Evolutionary conservation across 2,797 vertebrate species (phyloP).

Genomic region (Gallirallus australis): DNA sequence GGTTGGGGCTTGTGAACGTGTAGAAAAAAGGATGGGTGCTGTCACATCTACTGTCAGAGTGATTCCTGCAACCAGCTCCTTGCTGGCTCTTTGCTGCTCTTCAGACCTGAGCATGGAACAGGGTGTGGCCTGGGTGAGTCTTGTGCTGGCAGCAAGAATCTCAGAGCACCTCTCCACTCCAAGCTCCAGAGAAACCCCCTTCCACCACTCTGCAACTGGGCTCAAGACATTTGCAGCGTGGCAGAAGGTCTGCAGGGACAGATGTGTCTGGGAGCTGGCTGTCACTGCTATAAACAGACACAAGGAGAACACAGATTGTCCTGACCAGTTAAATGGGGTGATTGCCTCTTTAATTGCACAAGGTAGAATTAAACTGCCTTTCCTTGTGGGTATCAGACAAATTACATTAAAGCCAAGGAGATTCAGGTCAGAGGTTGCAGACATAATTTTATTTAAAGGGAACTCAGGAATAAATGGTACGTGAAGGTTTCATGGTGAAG

Average conservation of each 20-base stretch:
- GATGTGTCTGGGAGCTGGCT: neutral
- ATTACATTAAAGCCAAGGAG: neutral
- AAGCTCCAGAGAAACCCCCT: neutral
- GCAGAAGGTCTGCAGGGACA: neutral
- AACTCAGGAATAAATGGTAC: neutral
- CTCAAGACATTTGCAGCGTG: neutral
- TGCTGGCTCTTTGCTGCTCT: neutral
- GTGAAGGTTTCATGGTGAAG: neutral
- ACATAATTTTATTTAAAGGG: neutral
- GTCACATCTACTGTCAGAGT: neutral
- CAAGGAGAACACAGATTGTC: neutral
- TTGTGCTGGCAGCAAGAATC: neutral
- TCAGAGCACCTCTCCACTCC: neutral
- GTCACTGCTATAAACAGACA: neutral
- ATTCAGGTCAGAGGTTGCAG: neutral
- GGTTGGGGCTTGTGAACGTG: neutral
- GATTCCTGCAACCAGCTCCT: neutral
- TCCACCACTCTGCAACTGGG: neutral
- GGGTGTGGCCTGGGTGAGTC: neutral
- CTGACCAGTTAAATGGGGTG: neutral
- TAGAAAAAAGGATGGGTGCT: neutral
- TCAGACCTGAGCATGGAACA: neutral
- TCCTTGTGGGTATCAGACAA: neutral
- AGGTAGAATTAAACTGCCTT: neutral
- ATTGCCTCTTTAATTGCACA: neutral